phyloP scores from a whole-genome alignment of 2,113 vertebrate genomes.

The Corythornis madagascariensis region DNA sequence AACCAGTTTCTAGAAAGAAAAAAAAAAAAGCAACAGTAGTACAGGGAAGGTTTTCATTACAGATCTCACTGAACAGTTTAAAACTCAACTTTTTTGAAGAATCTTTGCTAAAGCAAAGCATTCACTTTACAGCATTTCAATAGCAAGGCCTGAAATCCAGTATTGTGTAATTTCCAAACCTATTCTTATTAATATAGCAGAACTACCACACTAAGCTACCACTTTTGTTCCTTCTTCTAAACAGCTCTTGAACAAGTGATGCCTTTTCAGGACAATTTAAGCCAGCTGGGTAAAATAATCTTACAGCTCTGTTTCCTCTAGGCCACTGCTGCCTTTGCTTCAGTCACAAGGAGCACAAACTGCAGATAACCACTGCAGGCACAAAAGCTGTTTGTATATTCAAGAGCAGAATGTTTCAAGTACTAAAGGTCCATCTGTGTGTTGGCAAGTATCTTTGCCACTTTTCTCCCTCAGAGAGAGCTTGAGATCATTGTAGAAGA shows the following conservation, averaged over 20 bases:
- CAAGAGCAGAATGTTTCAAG: background rate
- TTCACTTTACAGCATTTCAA: background rate
- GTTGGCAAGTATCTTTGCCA: constrained; percentile 28
- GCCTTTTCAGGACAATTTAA: constrained; percentile 30
- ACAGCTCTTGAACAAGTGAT: background rate
- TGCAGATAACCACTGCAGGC: background rate
- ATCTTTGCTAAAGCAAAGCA: background rate
- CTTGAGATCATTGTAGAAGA: constrained; percentile 17
- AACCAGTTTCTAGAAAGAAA: constrained; percentile 91
- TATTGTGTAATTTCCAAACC: background rate
- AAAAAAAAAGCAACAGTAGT: constrained; percentile 56
- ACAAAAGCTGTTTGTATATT: constrained; percentile 44
- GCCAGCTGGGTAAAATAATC: constrained; percentile 17
- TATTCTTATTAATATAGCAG: background rate
- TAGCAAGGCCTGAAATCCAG: background rate
- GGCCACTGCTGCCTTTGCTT: constrained; percentile 20
- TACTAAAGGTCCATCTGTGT: background rate
- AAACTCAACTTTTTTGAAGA: background rate
- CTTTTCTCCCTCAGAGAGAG: constrained; percentile 10
- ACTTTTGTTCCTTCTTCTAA: background rate
- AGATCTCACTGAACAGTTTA: background rate
- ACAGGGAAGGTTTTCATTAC: background rate
- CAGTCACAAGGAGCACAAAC: constrained; percentile 24
- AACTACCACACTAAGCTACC: background rate
- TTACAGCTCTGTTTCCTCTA: constrained; percentile 24